Base-by-base conservation (phyloP, 2,113 vertebrate genomes). In the Bubo bubo region DNA sequence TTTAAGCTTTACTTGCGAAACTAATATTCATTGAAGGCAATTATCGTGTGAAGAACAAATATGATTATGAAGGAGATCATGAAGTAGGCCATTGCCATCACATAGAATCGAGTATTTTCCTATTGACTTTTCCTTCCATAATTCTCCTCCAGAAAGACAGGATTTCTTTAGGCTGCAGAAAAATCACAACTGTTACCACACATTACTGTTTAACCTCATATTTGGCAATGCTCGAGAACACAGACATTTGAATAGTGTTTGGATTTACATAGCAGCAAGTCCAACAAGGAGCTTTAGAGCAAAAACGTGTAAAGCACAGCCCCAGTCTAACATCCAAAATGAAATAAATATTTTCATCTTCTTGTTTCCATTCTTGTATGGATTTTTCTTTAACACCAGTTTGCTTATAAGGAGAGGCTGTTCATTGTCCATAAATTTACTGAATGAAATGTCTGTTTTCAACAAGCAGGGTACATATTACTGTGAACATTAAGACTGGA, bases 1-100 rank as follows among this genome's bases (percentile, higher is more conserved):
- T 79, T 79, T 92, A 70, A 90, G 63, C 66, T 95, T 87, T 59
- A 90, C 53, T 87, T 91, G 49, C 73, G 90, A 79, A 95, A 93
- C 67, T 49, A 85, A 79, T 47, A 82, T 8, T 62, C 17, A 64
- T 60, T 82, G 73, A 28, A 93, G 35, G 55, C 58, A 90, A 82
- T 92, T 85, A 52, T 4, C 56, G 55, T 82, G 50, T 64, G 81
- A 89, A 73, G 70, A 95, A 91, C 32, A 92, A 86, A 75, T 41
- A 72, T 5, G 35, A 86, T 75, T 68, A 84, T 67, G 68, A 88
- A 93, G 30, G 50, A 77, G 41, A 81, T 79, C 56, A 60, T 35
- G 11, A 93, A 93, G 34, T 28, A 82, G 60, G 67, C 88, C 37
- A 52, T 79, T 91, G 75, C 21, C 24, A 12, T 58, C 89, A 71